A percentile compares a stretch with the other conserved stretches of the same genome.
Evolutionary conservation across 64 coral and sea anemone genomes (phyloP).

Genomic region (Montipora efflorescens): DNA sequence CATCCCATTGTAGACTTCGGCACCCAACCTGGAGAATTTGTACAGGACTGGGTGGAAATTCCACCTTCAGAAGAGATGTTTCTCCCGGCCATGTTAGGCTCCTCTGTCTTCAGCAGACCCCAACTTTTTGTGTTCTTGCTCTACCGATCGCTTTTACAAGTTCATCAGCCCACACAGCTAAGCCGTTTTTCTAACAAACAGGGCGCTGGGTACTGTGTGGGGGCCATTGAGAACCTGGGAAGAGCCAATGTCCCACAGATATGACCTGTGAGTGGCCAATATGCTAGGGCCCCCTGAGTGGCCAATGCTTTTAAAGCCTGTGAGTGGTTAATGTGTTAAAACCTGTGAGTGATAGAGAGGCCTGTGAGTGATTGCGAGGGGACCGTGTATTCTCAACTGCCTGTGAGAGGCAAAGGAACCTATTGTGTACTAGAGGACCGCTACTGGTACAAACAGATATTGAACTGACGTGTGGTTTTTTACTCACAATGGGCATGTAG

Average conservation of each 20-base stretch:
- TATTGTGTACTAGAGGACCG: not conserved
- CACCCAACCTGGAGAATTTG: not conserved
- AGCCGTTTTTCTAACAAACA: not conserved
- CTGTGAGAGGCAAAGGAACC: not conserved
- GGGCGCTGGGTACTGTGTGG: not conserved
- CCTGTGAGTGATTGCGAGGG: not conserved
- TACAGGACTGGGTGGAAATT: not conserved
- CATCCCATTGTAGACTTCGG: conserved; percentile 33
- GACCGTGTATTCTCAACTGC: not conserved
- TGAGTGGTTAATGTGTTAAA: not conserved
- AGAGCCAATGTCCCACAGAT: not conserved
- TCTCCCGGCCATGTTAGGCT: too few relatives aligned
- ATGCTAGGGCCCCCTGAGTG: not conserved
- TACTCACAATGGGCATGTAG: not conserved
- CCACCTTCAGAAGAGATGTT: not conserved
- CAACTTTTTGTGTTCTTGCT: not conserved
- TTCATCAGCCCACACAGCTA: not conserved
- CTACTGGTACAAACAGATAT: not conserved
- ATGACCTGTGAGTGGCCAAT: not conserved
- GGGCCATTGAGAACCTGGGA: not conserved
- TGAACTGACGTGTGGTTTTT: not conserved
- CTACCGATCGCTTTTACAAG: not conserved
- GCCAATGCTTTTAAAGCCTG: not conserved
- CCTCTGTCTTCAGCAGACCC: not conserved
- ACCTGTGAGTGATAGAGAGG: not conserved